A percentile compares a stretch with the other conserved stretches of the same genome.
Evolutionary conservation across 2,113 vertebrate genomes (phyloP).

Genomic region (Vanacampus margaritifer): DNA sequence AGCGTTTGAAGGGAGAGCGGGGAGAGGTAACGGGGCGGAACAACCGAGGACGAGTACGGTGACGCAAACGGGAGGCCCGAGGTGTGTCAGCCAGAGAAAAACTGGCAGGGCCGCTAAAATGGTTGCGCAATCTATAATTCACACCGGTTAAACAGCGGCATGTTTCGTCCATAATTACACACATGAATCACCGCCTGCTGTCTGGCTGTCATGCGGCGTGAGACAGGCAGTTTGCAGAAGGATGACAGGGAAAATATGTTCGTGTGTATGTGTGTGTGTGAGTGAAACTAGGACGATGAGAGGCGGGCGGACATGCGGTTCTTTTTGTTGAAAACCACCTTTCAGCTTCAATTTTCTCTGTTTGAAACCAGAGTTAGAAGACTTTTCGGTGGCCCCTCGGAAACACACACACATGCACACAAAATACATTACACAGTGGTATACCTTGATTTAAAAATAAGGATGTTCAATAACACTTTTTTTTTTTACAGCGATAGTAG

Average conservation of each 20-base stretch:
- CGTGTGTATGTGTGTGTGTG: conserved; percentile 4
- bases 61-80: conserved; percentile 28
- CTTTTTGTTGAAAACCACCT: conserved; percentile 60
- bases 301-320: conserved; percentile 29
- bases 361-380: conserved; percentile 64
- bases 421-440: background rate
- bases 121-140: conserved; percentile 58
- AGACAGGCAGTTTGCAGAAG: conserved; percentile 24
- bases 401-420: conserved; percentile 14
- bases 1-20: conserved; percentile 18
- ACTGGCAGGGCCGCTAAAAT: conserved; percentile 22
- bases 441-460: background rate
- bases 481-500: no score
- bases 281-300: conserved; percentile 21
- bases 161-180: conserved; percentile 67
- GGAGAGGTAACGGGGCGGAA: conserved; percentile 12
- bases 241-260: conserved; percentile 31
- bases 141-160: conserved; percentile 70
- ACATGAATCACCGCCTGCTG: conserved; percentile 55
- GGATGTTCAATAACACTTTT: no score
- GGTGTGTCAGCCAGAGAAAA: conserved; percentile 41
- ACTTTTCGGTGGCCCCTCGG: conserved; percentile 38
- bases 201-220: conserved; percentile 40
- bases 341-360: conserved; percentile 73
- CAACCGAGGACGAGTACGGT: background rate